Evolutionary conservation across 2,888 invertebrate genomes (phyloP), one percentile per base, ranked within the genome.

Genomic region (Drosophila anomelani): DNA sequence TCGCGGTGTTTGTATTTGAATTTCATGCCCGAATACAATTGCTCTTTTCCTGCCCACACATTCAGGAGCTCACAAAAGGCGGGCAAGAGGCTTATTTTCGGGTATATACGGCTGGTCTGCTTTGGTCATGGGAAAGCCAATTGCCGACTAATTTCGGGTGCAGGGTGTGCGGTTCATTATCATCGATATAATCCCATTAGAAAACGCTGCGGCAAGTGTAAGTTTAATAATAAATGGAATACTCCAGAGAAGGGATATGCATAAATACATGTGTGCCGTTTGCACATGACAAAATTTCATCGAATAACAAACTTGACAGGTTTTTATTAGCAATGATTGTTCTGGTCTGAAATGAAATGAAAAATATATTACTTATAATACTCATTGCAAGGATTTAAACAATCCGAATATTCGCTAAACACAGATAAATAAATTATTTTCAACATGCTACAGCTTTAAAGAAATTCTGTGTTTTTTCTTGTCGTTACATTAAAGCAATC

Each of bases 111-210:
- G 29, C 26, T 49, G 15, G 63, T 36, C 34, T 43, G 36, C 44
- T 51, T 77, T 76, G 71, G 82, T 75, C 82, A 88, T 89, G 88
- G 82, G 88, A 89, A 89, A 69, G 74, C 80, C 80, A 80, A 77
- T 79, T 81, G 69, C 70, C 44, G 62, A 41, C 72, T 75, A 49
- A 62, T 62, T 47, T 68, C 58, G 58, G 67, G 54, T 58, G 51
- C 63, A 34, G 64, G 51, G 64, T 66, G 69, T 81, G 88, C 72
- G 86, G 88, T 82, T 79, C 79, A 80, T 85, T 88, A 85, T 78
- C 66, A 69, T 75, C 58, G 36, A 64, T 68, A 76, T 85, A 88
- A 87, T 85, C 88, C 84, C 47, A 66, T 75, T 81, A 70, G 68
- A 69, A 73, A 77, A 75, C 72, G 63, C 46, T 23, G 41, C 46